These are phyloP conservation scores for Nycticebus coucang DNA, from an alignment of 2,113 vertebrate genomes.

Conservation along the genomic window DNA sequence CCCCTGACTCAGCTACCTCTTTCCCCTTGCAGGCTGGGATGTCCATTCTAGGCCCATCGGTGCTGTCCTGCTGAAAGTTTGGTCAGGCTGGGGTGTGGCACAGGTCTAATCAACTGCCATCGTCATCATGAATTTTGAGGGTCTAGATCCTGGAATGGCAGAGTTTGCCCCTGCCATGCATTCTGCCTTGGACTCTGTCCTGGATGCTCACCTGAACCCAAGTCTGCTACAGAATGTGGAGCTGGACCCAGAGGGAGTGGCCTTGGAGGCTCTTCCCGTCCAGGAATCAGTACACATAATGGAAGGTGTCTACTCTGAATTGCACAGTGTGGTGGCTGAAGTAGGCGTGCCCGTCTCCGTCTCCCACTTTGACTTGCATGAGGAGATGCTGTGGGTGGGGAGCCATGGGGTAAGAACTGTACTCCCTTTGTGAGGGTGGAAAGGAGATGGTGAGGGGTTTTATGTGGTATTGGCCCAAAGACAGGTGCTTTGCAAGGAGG, in stretches of 20 bases:
- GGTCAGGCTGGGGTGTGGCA: constrained; percentile 62
- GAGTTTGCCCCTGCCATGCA: constrained; percentile 90
- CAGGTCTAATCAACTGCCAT: neutral
- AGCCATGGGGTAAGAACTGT: constrained; percentile 93
- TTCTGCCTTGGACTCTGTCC: constrained; percentile 88
- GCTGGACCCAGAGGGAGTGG: constrained; percentile 90
- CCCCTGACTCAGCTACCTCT: constrained; percentile 57
- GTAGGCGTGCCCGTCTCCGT: constrained; percentile 95
- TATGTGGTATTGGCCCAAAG: constrained; percentile 5
- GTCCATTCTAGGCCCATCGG: constrained; percentile 10
- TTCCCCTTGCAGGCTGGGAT: constrained; percentile 75
- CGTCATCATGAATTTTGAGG: constrained; percentile 95
- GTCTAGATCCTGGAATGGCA: constrained; percentile 91
- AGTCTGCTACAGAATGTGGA: constrained; percentile 93
- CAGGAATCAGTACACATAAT: constrained; percentile 93
- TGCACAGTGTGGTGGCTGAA: constrained; percentile 95
- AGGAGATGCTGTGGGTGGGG: constrained; percentile 98
- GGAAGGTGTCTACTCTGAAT: constrained; percentile 97
- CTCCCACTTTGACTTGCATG: constrained; percentile 95
- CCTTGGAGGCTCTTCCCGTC: constrained; percentile 86
- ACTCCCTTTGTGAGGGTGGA: constrained; percentile 17
- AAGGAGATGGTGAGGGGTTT: constrained; percentile 16
- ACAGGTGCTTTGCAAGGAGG: neutral
- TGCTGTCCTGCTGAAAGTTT: constrained; percentile 57
- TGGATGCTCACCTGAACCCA: constrained; percentile 93